phyloP scores from a whole-genome alignment of 2,797 vertebrate species.

The Vireo griseus region DNA sequence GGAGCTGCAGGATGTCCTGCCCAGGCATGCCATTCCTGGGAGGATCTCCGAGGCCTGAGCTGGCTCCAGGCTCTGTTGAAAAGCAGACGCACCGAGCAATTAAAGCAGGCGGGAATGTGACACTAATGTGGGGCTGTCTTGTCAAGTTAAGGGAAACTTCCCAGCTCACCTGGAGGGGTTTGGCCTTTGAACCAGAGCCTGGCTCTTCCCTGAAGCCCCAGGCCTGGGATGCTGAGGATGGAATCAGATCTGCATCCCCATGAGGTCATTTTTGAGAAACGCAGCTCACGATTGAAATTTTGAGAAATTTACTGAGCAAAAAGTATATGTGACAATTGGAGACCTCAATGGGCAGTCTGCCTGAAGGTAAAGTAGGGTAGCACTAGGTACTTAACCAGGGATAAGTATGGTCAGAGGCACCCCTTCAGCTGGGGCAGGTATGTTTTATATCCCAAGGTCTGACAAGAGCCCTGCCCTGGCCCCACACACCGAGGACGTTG shows the following conservation, averaged over 20 bases:
- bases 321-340: too few species aligned
- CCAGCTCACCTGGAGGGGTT: neutral
- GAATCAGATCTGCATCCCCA: neutral
- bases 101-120: neutral
- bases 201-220: neutral
- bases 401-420: too few species aligned
- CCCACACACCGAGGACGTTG: too few species aligned
- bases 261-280: neutral
- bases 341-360: too few species aligned
- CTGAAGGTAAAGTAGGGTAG: too few species aligned
- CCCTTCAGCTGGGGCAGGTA: too few species aligned
- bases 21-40: accelerated
- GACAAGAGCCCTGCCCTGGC: too few species aligned
- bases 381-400: too few species aligned
- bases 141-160: neutral
- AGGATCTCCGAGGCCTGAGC: neutral
- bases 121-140: constrained; percentile 32
- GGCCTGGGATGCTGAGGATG: accelerated
- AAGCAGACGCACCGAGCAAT: accelerated
- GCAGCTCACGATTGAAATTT: too few species aligned
- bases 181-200: constrained; percentile 20
- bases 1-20: neutral
- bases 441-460: too few species aligned
- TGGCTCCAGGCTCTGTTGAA: neutral
- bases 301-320: too few species aligned